Evolutionary conservation across 2,113 vertebrate species (phyloP).

Genomic region (Nannobrachium achirus): DNA sequence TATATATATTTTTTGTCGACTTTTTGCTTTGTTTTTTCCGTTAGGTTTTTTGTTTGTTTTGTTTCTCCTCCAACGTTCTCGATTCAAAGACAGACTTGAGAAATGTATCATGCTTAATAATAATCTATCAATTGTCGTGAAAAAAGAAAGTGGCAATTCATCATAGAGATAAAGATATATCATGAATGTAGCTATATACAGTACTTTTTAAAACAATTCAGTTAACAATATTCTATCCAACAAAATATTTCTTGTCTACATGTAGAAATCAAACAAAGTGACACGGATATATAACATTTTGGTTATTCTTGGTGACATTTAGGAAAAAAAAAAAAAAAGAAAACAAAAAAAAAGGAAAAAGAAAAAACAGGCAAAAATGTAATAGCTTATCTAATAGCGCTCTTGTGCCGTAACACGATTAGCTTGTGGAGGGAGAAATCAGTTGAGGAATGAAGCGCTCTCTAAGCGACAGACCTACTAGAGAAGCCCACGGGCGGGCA

Average conservation of each 20-base stretch:
- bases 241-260: constrained; percentile 69
- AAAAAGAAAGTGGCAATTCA: constrained; percentile 95
- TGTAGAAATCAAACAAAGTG: constrained; percentile 78
- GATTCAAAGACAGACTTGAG: constrained; percentile 84
- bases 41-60: constrained; percentile 11
- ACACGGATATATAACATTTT: constrained; percentile 87
- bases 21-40: constrained; percentile 25
- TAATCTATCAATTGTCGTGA: constrained; percentile 82
- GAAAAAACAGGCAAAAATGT: constrained; percentile 87
- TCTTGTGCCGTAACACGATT: constrained; percentile 55
- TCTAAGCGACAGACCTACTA: constrained; percentile 85
- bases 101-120: constrained; percentile 94
- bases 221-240: constrained; percentile 58
- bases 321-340: constrained; percentile 68
- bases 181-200: constrained; percentile 75
- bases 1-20: constrained; percentile 44
- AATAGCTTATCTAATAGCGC: constrained; percentile 78
- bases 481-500: constrained; percentile 83
- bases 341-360: no score
- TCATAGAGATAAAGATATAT: constrained; percentile 85
- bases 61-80: constrained; percentile 62
- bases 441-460: constrained; percentile 69
- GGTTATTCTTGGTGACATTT: constrained; percentile 91
- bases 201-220: constrained; percentile 65
- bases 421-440: constrained; percentile 66